These are phyloP conservation scores for Saccopteryx bilineata DNA, from an alignment of 2,113 vertebrate species.

Conservation along the genomic window DNA sequence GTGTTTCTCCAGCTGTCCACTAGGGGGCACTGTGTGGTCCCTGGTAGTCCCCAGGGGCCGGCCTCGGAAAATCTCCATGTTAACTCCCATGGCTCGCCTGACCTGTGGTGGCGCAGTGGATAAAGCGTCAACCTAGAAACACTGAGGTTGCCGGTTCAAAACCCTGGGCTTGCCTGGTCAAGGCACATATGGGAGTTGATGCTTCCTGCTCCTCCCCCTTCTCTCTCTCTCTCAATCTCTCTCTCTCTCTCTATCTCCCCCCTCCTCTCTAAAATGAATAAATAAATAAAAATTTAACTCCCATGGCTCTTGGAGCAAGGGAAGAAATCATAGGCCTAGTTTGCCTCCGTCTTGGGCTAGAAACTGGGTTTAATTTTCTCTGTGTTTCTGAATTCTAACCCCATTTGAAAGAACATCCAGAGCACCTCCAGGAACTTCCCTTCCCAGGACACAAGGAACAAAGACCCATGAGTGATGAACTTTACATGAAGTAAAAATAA, in stretches of 20 bases:
- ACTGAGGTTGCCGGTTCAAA: too few relatives aligned
- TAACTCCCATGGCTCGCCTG: neutral
- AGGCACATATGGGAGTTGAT: too few relatives aligned
- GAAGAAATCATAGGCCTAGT: neutral
- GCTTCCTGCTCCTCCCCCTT: too few relatives aligned
- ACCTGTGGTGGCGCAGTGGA: too few relatives aligned
- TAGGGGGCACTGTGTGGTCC: neutral
- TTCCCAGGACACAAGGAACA: neutral
- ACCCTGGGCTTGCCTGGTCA: too few relatives aligned
- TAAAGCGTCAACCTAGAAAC: too few relatives aligned
- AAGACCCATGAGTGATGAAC: neutral
- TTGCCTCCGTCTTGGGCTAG: neutral
- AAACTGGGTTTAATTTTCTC: neutral
- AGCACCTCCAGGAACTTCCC: neutral
- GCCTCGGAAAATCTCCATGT: neutral
- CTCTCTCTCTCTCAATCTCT: too few relatives aligned
- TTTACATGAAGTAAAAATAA: conserved; percentile 1
- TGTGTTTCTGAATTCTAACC: neutral
- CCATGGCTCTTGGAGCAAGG: neutral
- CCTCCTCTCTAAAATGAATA: too few relatives aligned
- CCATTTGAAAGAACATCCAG: neutral
- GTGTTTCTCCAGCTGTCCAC: neutral
- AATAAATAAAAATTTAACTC: too few relatives aligned
- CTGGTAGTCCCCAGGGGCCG: neutral
- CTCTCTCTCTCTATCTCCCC: too few relatives aligned